These are phyloP conservation scores for Lepus timidus DNA, from an alignment of 2,113 vertebrate genomes.

Conservation along the genomic window DNA sequence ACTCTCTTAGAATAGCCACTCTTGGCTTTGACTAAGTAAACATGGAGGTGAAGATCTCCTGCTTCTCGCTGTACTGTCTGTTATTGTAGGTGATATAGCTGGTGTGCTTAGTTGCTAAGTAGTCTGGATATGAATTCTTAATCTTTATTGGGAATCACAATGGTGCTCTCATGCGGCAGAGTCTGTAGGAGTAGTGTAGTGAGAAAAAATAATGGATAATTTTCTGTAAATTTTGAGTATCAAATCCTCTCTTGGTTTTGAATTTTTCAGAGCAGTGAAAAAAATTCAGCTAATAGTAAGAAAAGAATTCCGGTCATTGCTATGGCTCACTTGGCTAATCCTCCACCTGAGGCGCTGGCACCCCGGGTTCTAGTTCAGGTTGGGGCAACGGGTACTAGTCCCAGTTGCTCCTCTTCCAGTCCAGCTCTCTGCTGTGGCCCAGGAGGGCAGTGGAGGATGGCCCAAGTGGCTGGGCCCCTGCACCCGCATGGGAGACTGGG, in stretches of 20 bases:
- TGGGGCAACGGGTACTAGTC: no score
- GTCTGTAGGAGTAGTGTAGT: neutral
- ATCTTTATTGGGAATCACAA: neutral
- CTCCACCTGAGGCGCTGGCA: no score
- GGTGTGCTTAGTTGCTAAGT: neutral
- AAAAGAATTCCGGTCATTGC: no score
- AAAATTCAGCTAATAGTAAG: neutral
- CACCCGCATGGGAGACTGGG: no score
- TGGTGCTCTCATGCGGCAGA: neutral
- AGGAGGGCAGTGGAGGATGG: no score
- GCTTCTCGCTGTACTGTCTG: neutral
- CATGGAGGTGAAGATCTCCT: neutral
- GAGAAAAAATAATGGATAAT: neutral
- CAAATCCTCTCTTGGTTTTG: neutral
- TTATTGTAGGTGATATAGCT: neutral
- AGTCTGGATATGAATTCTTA: neutral
- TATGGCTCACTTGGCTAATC: no score
- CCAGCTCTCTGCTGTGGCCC: no score
- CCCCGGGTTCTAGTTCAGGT: no score
- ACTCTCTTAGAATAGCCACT: neutral
- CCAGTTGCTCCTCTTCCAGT: no score
- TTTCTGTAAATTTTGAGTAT: slow-evolving; percentile 1
- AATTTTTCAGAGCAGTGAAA: neutral
- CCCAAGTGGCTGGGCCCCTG: no score
- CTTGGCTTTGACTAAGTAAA: neutral